Evolutionary conservation across 2,888 invertebrate species (phyloP), one percentile per base, ranked within the genome.

Genomic region (Drosophila villosipedis): DNA sequence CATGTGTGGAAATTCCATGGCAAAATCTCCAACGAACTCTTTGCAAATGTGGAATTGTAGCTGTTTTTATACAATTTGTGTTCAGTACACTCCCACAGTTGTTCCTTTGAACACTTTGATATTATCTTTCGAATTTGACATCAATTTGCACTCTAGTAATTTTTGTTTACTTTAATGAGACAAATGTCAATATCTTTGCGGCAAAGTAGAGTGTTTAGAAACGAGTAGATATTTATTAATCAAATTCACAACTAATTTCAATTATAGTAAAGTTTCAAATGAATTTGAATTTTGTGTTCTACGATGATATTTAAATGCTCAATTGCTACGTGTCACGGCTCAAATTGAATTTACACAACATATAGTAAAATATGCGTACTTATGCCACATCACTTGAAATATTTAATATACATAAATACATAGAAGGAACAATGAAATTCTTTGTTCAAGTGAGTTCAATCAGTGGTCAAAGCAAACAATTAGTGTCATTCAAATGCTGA

Each of bases 141-240:
- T 61, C 79, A 59, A 63, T 81, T 87, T 84, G 87, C 89, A 82
- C 82, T 83, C 50, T 58, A 47, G 16, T 1, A 16, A 47, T 9
- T 37, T 25, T 9, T 37, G 19, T 58, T 5, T 58, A 43, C 4
- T n/a, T 9, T 66, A 25, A 60, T 14, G n/a, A 50, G n/a, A 28
- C 16, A 55, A 55, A 35, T 37, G 28, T 55, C 28, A 30, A 30
- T 55, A 14, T n/a, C 2, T n/a, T 7, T 12, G 28, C 2, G 28
- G 12, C 6, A 55, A 28, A 28, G 37, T 7, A 12, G 6, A 25
- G 22, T 14, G 43, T 6, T n/a, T 41, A 19, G 19, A 39, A 19
- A 19, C 1, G 37, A 39, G 37, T 9, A 4, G 39, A 39, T 39
- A 39, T 41, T 41, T 41, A n/a, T 4, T 1, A 43, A 43, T 22